Base-by-base conservation (phyloP, 2,888 invertebrate species). In the Aplocera efformata region DNA sequence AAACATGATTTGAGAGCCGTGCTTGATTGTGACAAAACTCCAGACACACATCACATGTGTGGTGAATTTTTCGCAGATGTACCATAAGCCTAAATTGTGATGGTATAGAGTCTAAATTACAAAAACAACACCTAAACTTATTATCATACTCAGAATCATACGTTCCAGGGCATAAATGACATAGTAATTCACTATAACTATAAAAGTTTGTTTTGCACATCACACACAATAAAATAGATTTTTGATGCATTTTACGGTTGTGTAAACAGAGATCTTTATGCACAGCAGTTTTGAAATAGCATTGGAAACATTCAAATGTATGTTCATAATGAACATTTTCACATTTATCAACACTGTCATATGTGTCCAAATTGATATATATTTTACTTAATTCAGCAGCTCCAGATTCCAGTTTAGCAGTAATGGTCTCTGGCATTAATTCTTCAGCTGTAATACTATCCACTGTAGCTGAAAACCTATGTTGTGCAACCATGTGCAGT, bases 171-270 rank as follows among this genome's bases (percentile, higher is more conserved):
- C 96, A 96, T 60, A 96, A 89, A 86, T 96, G 96, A 80, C 96
- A 96, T 49, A 96, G 81, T 47, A 96, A 88, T 76, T 96, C 96
- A 84, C 95, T 95, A 79, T 95, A 96, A 79, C 93, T 95, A 79
- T 93, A 94, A 86, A 96, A 96, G 67, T 93, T 94, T 21, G 93
- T 91, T 79, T 95, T 94, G 79, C 96, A 96, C 96, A 96, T 96
- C 54, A 94, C 92, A 81, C 96, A 96, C 49, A 94, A 79, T 42
- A 95, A 89, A 46, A 94, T 92, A 28, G 94, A 92, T 78, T 95
- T 95, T 56, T 94, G 92, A 83, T 96, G 96, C 91, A 94, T 92
- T 82, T 96, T 95, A 38, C 95, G 90, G 73, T 96, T 96, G 77
- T 96, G 96, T 64, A 94, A 88, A 80, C 94, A 96, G 42, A 96